Base-by-base conservation (phyloP, 1,140 invertebrate species). In the Atta colombica region DNA sequence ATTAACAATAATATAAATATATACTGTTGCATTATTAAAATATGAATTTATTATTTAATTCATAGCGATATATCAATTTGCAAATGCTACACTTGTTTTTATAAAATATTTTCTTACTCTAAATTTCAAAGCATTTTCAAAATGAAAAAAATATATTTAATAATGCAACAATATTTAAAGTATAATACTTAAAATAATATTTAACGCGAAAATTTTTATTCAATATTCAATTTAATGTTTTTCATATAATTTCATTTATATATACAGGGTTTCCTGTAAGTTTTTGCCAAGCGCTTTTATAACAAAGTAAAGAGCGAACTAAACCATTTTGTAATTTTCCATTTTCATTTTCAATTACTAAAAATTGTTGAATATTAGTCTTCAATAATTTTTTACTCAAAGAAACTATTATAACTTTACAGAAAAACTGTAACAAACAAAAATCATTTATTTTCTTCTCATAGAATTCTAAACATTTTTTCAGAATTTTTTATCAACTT, bases 1-100 rank as follows among this genome's bases (percentile, higher is more conserved):
- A 51, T 78, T 77, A 81, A 81, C 21, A 53, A 25, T 78, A 78
- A 66, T 55, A 69, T 55, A 80, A 55, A 81, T 45, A 66, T 66
- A 45, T 28, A 55, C 68, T 58, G 8, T 45, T 28, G 39, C 35
- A 69, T 16, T 35, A 81, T 77, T 65, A 21, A 61, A 77, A 77
- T 28, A 45, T 65, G n/a, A 49, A 63, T 77, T 61, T 18, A 49
- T 45, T 61, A 77, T 10, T 63, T 31, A 68, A 3, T 69, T 25
- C 0, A 1, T 71, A 58, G 25, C 16, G 25, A 60, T 68, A 49
- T 69, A 58, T 21, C 71, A 71, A 81, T 81, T 71, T 55, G 0
- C 0, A 71, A 71, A 71, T 71, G 21, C 28, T 68, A 8, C 7
- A 39, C 45, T 10, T 58, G 31, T 14, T 3, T 66, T 25, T 25